phyloP scores from a whole-genome alignment of 2,797 vertebrate genomes.

The Spinibarbus caldwelli region DNA sequence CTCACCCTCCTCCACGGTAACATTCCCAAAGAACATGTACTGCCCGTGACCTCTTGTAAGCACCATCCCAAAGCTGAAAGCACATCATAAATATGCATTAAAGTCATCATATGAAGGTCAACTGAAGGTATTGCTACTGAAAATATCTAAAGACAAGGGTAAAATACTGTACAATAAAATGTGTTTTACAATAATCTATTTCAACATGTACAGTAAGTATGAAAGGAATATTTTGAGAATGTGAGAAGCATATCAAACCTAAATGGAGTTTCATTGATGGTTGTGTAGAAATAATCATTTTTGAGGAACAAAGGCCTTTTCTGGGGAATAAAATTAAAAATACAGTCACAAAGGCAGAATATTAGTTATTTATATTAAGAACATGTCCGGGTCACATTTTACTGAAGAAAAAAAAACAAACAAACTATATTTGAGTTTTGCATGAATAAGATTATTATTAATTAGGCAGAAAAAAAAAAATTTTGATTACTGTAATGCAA shows the following conservation, averaged over 20 bases:
- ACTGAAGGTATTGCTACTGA: not conserved
- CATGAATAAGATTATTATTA: not conserved
- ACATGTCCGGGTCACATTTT: not conserved
- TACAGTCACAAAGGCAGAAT: not conserved
- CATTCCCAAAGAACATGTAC: constrained; percentile 87
- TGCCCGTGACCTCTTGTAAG: constrained; percentile 87
- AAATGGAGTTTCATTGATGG: constrained; percentile 92
- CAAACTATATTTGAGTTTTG: not conserved
- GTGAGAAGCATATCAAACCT: constrained; percentile 76
- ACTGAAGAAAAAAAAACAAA: too few species aligned
- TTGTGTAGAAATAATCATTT: constrained; percentile 94
- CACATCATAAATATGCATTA: constrained; percentile 23
- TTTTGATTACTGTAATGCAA: not conserved
- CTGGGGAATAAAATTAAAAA: constrained; percentile 71
- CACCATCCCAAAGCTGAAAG: constrained; percentile 88
- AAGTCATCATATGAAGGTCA: not conserved
- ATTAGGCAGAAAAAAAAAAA: too few species aligned
- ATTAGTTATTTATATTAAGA: not conserved
- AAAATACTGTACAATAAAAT: not conserved
- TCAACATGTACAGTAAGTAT: not conserved
- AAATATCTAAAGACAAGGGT: not conserved
- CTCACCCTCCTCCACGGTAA: constrained; percentile 94
- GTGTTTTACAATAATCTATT: not conserved
- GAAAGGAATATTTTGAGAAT: not conserved
- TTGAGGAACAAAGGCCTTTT: constrained; percentile 89